phyloP scores from a whole-genome alignment of 2,797 vertebrate genomes.

The Neomorphus geoffroyi region DNA sequence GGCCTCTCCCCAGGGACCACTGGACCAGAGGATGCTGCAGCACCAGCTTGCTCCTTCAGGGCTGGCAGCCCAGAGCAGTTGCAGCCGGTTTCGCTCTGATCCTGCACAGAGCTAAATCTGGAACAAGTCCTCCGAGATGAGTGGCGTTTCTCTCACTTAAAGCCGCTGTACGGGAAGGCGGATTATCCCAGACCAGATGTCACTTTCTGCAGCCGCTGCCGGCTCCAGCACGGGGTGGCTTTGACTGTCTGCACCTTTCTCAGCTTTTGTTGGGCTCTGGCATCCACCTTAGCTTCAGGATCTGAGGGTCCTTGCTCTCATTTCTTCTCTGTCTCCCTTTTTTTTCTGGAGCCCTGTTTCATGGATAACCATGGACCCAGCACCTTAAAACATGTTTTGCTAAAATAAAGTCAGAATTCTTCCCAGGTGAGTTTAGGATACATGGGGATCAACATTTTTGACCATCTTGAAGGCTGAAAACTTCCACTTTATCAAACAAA shows the following conservation, averaged over 20 bases:
- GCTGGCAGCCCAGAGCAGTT: background rate
- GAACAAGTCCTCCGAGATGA: constrained; percentile 42
- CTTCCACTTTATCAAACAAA: background rate
- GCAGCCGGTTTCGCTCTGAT: background rate
- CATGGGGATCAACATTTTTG: background rate
- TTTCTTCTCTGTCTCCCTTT: background rate
- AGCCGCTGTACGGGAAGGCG: background rate
- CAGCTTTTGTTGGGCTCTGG: background rate
- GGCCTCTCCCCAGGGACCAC: rapidly evolving
- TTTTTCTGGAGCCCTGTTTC: background rate
- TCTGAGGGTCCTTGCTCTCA: background rate
- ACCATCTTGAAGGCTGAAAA: background rate
- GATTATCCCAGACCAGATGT: constrained; percentile 59
- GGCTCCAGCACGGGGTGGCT: rapidly evolving
- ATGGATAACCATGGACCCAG: background rate
- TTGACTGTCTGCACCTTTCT: background rate
- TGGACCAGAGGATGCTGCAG: background rate
- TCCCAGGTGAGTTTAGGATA: background rate
- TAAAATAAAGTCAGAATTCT: background rate
- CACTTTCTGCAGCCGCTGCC: background rate
- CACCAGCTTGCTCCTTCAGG: rapidly evolving
- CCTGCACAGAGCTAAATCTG: constrained; percentile 17
- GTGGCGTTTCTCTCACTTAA: background rate
- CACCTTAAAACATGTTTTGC: background rate
- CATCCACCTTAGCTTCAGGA: background rate